phyloP scores from a whole-genome alignment of 2,113 vertebrate genomes.

The Piprites chloris region DNA sequence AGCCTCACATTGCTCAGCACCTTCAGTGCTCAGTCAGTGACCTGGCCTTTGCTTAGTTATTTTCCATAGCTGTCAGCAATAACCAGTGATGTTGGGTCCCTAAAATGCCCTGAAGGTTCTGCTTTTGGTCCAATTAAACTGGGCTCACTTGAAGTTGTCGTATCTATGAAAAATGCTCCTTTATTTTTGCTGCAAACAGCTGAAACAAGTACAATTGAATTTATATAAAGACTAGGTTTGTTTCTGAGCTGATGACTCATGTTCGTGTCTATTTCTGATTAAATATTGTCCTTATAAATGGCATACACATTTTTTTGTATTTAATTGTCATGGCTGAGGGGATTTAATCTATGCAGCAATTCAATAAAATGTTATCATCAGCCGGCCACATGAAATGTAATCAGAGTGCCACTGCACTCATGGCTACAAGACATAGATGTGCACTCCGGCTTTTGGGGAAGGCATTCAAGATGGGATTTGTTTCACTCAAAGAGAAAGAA shows the following conservation, averaged over 20 bases:
- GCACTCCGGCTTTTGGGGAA: neutral
- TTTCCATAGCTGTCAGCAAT: neutral
- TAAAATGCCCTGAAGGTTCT: neutral
- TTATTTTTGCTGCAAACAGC: slow-evolving; percentile 11
- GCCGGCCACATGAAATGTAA: slow-evolving; percentile 4
- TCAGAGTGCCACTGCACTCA: neutral
- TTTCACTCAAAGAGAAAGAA: neutral
- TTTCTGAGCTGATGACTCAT: slow-evolving; percentile 53
- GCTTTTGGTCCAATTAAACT: neutral
- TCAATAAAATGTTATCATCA: slow-evolving; percentile 6
- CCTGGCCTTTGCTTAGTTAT: neutral
- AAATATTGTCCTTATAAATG: slow-evolving; percentile 55
- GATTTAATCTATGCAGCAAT: slow-evolving; percentile 40
- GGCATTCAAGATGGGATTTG: neutral
- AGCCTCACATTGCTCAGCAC: neutral
- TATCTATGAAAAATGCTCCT: neutral
- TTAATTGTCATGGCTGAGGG: slow-evolving; percentile 50
- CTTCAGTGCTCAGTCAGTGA: neutral
- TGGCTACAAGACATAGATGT: neutral
- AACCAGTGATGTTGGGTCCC: neutral
- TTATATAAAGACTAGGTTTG: slow-evolving; percentile 32
- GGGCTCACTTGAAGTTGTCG: neutral
- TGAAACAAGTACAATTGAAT: slow-evolving; percentile 56
- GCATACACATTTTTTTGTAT: slow-evolving; percentile 39
- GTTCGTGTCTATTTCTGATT: slow-evolving; percentile 64